These are phyloP conservation scores for Amyelois transitella DNA, from an alignment of 1,140 invertebrate species.

Conservation along the genomic window DNA sequence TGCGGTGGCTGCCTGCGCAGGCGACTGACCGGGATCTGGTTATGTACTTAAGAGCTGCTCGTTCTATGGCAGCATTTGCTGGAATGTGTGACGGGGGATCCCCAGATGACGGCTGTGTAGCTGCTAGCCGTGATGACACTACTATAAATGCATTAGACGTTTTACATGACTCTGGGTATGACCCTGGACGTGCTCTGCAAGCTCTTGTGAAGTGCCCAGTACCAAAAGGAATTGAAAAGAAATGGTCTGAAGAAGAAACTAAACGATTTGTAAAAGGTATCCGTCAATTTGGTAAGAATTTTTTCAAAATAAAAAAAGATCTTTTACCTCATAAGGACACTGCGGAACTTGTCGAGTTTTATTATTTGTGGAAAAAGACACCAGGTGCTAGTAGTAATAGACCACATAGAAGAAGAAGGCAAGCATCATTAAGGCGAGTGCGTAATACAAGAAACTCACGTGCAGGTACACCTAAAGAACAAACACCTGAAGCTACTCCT, in stretches of 20 bases:
- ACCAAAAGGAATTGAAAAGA: constrained; percentile 96
- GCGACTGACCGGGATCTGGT: constrained; percentile 94
- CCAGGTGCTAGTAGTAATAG: constrained; percentile 96
- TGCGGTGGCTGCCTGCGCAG: constrained; percentile 94
- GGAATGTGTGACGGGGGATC: constrained; percentile 99
- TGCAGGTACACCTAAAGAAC: constrained; percentile 79
- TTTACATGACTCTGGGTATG: constrained; percentile 95
- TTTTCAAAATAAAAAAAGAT: constrained; percentile 97
- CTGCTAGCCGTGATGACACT: constrained; percentile 96
- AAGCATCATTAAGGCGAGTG: constrained; percentile 91
- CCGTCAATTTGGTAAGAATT: constrained; percentile 98
- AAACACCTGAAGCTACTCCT: constrained; percentile 73
- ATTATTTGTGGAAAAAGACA: constrained; percentile 99
- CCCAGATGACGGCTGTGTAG: constrained; percentile 96
- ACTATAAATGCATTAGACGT: constrained; percentile 98
- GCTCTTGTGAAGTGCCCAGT: constrained; percentile 97
- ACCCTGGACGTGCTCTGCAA: constrained; percentile 95
- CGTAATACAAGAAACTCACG: constrained; percentile 84
- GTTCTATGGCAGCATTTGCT: constrained; percentile 94
- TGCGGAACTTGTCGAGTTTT: constrained; percentile 97
- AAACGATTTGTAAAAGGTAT: constrained; percentile 99
- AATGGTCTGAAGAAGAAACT: constrained; percentile 98
- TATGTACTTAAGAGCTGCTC: constrained; percentile 96
- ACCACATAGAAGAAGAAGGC: constrained; percentile 90
- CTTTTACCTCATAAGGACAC: constrained; percentile 97